These are phyloP conservation scores for Drosophila nr. fundita DNA, from an alignment of 2,888 invertebrate species.

Conservation along the genomic window DNA sequence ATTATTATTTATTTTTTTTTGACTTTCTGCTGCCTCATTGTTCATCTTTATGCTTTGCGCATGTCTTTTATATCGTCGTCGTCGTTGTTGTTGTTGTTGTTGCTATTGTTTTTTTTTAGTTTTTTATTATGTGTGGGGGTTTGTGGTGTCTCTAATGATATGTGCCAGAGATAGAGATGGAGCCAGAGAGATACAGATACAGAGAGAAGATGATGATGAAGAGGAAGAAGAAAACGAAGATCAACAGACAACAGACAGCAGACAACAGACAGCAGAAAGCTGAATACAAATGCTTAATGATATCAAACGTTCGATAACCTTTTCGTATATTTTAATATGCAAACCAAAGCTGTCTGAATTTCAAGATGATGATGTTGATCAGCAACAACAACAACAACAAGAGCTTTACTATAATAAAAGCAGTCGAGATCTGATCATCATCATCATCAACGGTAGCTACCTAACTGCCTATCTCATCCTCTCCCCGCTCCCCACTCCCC, in stretches of 20 bases:
- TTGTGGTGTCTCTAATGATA: constrained; percentile 60
- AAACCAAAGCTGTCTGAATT: constrained; percentile 52
- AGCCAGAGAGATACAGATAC: constrained; percentile 8
- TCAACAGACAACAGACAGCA: constrained; percentile 3
- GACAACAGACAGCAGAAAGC: constrained; percentile 50
- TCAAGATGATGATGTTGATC: constrained; percentile 38
- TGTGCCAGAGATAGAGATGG: constrained; percentile 31
- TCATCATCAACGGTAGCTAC: constrained; percentile 63
- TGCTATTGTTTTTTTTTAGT: neutral
- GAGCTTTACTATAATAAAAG: constrained; percentile 42
- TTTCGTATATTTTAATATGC: constrained; percentile 76
- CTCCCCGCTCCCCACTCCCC: neutral
- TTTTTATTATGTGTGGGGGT: constrained; percentile 46
- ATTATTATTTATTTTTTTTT: constrained; percentile 11
- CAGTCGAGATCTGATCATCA: constrained; percentile 46
- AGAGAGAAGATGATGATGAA: neutral
- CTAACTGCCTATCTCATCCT: constrained; percentile 26
- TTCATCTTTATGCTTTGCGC: constrained; percentile 69
- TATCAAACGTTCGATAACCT: constrained; percentile 84
- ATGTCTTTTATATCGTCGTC: constrained; percentile 41
- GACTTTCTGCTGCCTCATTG: constrained; percentile 73
- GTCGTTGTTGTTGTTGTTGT: constrained; percentile 13
- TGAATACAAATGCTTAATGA: constrained; percentile 74
- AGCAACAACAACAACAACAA: constrained; percentile 16
- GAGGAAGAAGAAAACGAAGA: neutral